Evolutionary conservation across 2,797 vertebrate species (phyloP).

Genomic region (Pipistrellus pipistrellus): DNA sequence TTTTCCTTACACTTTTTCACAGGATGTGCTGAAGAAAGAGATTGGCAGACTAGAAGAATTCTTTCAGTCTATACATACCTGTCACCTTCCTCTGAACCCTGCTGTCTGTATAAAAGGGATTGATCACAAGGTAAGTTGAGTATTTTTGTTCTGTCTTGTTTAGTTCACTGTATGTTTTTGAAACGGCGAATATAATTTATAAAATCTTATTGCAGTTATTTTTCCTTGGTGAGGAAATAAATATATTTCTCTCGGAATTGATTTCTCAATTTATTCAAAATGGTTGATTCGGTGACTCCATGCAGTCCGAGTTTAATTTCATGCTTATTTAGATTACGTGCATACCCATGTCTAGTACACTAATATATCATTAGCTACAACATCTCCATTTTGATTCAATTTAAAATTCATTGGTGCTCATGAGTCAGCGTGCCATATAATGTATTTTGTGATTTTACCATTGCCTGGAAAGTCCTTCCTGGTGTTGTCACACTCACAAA

Average conservation of each 20-base stretch:
- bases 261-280: slow-evolving; percentile 22
- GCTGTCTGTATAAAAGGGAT: slow-evolving; percentile 82
- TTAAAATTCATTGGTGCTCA: slow-evolving; percentile 55
- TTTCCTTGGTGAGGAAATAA: slow-evolving; percentile 3
- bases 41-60: slow-evolving; percentile 83
- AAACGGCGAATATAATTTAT: neutral
- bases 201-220: neutral
- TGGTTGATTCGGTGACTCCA: slow-evolving; percentile 12
- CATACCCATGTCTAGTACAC: neutral
- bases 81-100: slow-evolving; percentile 86
- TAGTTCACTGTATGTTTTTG: neutral
- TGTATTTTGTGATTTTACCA: slow-evolving; percentile 22
- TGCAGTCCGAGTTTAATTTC: slow-evolving; percentile 41
- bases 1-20: slow-evolving; percentile 64
- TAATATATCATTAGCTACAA: slow-evolving; percentile 36
- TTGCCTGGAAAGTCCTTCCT: neutral
- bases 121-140: slow-evolving; percentile 76
- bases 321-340: slow-evolving; percentile 51
- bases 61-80: slow-evolving; percentile 84
- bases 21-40: slow-evolving; percentile 86
- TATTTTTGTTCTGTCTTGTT: neutral
- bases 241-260: neutral
- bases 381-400: slow-evolving; percentile 58
- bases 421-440: neutral
- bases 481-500: neutral